Conservation (phyloP, 2,888 invertebrate genomes). For the Lordiphosa fenestrarum region DNA sequence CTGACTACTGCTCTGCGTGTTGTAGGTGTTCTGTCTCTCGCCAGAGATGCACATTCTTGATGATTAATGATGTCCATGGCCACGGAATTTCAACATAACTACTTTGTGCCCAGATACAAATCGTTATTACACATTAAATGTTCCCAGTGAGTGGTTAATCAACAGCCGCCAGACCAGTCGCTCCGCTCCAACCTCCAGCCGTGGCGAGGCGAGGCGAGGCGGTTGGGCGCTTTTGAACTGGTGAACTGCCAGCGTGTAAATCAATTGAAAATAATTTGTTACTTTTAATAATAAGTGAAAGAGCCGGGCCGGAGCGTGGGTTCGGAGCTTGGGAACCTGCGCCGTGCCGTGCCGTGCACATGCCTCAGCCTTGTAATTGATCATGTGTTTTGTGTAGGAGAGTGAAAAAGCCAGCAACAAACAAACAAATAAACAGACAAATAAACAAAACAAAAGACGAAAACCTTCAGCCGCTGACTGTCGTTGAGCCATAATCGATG, state of each 20-base stretch:
- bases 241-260: conserved; percentile 71
- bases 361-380: conserved; percentile 64
- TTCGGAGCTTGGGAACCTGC: conserved; percentile 37
- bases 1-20: conserved; percentile 5
- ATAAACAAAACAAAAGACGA: conserved; percentile 35
- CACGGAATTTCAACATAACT: conserved; percentile 78
- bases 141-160: conserved; percentile 78
- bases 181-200: too few relatives aligned
- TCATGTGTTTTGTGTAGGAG: conserved; percentile 55
- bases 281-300: conserved; percentile 77
- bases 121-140: conserved; percentile 80
- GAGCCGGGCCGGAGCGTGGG: conserved; percentile 33
- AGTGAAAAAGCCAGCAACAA: conserved; percentile 33
- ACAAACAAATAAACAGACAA: conserved; percentile 62
- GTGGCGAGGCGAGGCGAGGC: conserved; percentile 20
- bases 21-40: conserved; percentile 25
- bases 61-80: conserved; percentile 66
- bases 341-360: conserved; percentile 26
- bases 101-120: conserved; percentile 77
- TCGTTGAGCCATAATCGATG: conserved; percentile 77
- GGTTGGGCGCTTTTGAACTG: conserved; percentile 50
- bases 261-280: conserved; percentile 79
- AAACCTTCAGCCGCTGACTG: conserved; percentile 44
- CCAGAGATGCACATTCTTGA: conserved; percentile 71
- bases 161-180: conserved; percentile 36